Conservation (phyloP, 2,113 vertebrate species). For the Boulengeromyrus knoepffleri region DNA sequence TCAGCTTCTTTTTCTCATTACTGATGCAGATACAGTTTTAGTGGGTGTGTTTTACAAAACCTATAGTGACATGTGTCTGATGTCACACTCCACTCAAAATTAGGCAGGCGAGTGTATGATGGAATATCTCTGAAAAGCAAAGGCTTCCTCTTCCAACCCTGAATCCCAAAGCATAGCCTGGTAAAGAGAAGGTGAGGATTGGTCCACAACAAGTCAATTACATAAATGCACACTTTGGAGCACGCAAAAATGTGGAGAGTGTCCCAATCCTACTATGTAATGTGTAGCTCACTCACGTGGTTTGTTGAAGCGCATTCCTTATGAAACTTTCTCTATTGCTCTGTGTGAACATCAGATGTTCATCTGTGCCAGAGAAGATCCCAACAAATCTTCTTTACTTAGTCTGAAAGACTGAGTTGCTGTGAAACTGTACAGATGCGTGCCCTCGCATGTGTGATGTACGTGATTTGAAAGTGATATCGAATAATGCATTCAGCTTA, state of each 20-base stretch:
- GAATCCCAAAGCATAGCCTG: not conserved
- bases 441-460: not conserved
- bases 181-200: not conserved
- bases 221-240: not conserved
- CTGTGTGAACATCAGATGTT: not conserved
- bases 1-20: not conserved
- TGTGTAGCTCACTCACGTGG: not conserved
- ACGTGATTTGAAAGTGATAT: not conserved
- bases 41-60: not conserved
- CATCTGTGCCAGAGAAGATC: not conserved
- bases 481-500: not conserved
- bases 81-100: not conserved
- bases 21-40: not conserved
- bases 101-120: not conserved
- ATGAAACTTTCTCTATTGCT: not conserved
- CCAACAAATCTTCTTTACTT: not conserved
- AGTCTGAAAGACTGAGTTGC: not conserved
- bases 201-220: not conserved
- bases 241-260: not conserved
- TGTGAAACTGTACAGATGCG: not conserved
- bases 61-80: not conserved
- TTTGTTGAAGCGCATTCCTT: not conserved
- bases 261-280: not conserved
- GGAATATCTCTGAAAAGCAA: not conserved
- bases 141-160: not conserved